Evolutionary conservation across 1,140 invertebrate species (phyloP).

Genomic region (Drosophila dunni): DNA sequence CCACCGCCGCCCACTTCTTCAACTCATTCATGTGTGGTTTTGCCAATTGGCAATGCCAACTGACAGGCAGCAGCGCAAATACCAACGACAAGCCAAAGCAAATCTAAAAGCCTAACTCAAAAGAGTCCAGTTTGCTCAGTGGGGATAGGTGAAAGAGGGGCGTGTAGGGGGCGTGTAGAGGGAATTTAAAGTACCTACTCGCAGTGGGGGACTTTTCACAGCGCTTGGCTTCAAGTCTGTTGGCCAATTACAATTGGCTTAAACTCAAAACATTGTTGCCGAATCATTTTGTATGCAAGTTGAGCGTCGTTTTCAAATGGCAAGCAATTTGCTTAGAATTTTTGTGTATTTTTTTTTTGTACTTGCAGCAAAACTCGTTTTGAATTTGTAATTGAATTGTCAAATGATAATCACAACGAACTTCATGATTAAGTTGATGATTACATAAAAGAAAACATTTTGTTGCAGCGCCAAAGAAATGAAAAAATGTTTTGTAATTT

Average conservation of each 20-base stretch:
- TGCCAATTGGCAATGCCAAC: constrained; percentile 58
- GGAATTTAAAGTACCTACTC: neutral
- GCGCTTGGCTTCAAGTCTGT: constrained; percentile 4
- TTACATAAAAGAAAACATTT: constrained; percentile 55
- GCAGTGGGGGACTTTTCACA: neutral
- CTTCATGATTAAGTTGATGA: constrained; percentile 17
- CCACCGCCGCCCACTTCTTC: neutral
- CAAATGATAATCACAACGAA: constrained; percentile 25
- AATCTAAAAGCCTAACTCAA: constrained; percentile 17
- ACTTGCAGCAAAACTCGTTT: constrained; percentile 40
- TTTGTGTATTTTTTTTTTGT: constrained; percentile 11
- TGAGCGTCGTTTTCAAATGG: constrained; percentile 20
- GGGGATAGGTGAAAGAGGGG: neutral
- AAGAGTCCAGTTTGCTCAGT: neutral
- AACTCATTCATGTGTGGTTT: constrained; percentile 25
- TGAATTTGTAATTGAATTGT: constrained; percentile 54
- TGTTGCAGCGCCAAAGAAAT: constrained; percentile 8
- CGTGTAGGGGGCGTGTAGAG: neutral
- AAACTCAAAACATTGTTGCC: constrained; percentile 10
- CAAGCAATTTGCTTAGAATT: constrained; percentile 45
- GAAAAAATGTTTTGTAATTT: constrained; percentile 52
- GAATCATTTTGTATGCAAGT: constrained; percentile 44
- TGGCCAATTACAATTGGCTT: constrained; percentile 47
- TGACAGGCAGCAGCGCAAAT: constrained; percentile 47
- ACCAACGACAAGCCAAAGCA: constrained; percentile 22